phyloP scores from a whole-genome alignment of 2,888 invertebrate genomes.

The Ormyrus labotus region DNA sequence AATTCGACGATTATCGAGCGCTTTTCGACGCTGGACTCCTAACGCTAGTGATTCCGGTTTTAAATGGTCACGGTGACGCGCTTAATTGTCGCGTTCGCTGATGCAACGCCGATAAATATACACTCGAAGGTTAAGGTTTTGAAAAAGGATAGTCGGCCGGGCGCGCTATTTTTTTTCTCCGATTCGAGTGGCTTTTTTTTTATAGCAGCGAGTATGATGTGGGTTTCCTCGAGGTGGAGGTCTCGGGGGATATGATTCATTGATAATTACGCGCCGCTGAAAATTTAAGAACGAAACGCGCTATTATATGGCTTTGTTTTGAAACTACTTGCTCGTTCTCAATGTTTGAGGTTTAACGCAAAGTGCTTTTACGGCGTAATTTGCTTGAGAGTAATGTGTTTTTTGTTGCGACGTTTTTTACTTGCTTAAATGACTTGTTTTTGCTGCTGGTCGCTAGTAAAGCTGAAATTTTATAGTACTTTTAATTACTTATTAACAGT shows the following conservation, averaged over 20 bases:
- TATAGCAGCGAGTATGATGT: neutral
- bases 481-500: too few species aligned
- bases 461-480: too few species aligned
- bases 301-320: neutral
- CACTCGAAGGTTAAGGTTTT: conserved; percentile 41
- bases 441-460: too few species aligned
- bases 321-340: conserved; percentile 5
- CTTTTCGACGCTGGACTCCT: too few species aligned
- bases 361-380: neutral
- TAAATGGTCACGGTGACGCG: conserved; percentile 24
- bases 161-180: neutral
- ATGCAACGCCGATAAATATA: conserved; percentile 39
- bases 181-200: neutral
- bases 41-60: conserved; percentile 10
- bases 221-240: neutral
- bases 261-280: conserved; percentile 9
- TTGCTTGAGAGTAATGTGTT: too few species aligned
- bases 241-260: conserved; percentile 10
- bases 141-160: neutral
- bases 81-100: conserved; percentile 25
- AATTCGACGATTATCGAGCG: too few species aligned
- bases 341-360: neutral
- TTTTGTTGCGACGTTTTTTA: too few species aligned
- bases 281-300: neutral
- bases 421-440: too few species aligned